Conservation (phyloP, 2,113 vertebrate genomes). For the Tenrec ecaudatus region DNA sequence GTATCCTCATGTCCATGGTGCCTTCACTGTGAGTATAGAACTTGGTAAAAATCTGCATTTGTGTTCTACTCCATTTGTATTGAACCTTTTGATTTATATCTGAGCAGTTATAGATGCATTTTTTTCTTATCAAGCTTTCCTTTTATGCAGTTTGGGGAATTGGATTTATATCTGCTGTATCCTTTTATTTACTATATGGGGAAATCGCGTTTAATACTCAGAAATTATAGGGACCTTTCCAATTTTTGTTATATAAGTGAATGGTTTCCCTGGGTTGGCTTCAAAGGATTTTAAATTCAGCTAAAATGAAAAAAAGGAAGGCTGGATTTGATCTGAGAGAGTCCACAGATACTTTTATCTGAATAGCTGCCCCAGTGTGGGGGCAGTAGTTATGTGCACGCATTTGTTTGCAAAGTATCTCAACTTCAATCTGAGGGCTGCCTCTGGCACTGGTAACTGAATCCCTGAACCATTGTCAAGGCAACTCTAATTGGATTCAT, state of each 20-base stretch:
- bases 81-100: not conserved
- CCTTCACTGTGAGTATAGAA: not conserved
- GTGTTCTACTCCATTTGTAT: not conserved
- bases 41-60: not conserved
- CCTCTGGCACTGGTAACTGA: not conserved
- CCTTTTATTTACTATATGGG: not conserved
- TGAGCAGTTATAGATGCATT: not conserved
- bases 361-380: not conserved
- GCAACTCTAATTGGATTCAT: not conserved
- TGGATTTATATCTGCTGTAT: not conserved
- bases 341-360: not conserved
- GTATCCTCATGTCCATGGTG: not conserved
- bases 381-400: too few species aligned
- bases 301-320: not conserved
- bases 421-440: not conserved
- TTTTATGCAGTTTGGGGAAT: not conserved
- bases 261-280: not conserved
- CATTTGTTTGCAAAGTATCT: not conserved
- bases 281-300: not conserved
- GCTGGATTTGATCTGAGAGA: not conserved
- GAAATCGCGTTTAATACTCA: not conserved
- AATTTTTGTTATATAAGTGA: not conserved
- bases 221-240: not conserved
- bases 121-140: not conserved
- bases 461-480: not conserved